Evolutionary conservation across 2,888 invertebrate genomes (phyloP).

Genomic region (Magallana nippona): DNA sequence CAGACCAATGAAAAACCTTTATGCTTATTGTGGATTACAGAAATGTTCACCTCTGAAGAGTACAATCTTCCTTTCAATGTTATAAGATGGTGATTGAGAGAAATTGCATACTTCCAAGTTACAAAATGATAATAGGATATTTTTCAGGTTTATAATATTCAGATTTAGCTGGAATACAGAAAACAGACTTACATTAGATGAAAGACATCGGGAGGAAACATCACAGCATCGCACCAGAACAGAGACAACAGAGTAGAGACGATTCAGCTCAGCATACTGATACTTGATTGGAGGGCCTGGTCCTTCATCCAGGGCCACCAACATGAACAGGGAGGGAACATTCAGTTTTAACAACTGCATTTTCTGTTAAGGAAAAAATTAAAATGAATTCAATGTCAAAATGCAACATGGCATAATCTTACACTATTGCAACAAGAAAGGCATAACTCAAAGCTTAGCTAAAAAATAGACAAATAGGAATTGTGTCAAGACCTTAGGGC

Average conservation of each 20-base stretch:
- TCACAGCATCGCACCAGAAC: constrained; percentile 95
- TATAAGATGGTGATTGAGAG: too few species aligned
- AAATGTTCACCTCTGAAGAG: too few species aligned
- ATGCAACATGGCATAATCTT: too few species aligned
- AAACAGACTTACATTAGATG: constrained; percentile 77
- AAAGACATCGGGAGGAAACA: constrained; percentile 85
- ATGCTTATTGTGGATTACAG: too few species aligned
- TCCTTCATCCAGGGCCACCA: constrained; percentile 94
- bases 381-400: neutral
- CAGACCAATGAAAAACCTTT: neutral
- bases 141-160: neutral
- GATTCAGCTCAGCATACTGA: constrained; percentile 95
- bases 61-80: too few species aligned
- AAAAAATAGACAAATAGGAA: too few species aligned
- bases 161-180: neutral
- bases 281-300: constrained; percentile 96
- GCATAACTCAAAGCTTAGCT: too few species aligned
- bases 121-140: too few species aligned
- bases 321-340: constrained; percentile 93
- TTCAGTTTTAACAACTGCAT: constrained; percentile 85
- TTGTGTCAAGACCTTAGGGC: too few species aligned
- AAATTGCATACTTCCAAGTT: too few species aligned
- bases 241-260: constrained; percentile 95
- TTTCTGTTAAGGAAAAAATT: constrained; percentile 67
- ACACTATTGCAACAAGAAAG: too few species aligned